Conservation (phyloP, 2,888 invertebrate genomes). For the Epistrophella euchroma region DNA sequence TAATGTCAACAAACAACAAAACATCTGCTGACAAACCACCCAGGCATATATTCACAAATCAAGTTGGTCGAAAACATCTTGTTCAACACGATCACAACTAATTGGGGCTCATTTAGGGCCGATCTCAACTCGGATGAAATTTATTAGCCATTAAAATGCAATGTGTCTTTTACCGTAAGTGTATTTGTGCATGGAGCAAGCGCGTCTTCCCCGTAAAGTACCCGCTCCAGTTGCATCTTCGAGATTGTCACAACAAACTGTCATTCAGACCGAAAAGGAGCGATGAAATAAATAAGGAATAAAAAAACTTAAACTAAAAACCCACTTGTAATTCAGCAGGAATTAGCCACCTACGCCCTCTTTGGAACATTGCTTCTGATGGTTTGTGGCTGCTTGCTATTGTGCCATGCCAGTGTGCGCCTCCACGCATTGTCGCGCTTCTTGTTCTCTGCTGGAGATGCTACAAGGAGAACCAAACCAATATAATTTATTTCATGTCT, state of each 20-base stretch:
- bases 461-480: conserved; percentile 44
- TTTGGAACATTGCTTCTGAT: conserved; percentile 59
- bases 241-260: conserved; percentile 68
- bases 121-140: conserved; percentile 47
- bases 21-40: conserved; percentile 61
- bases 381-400: conserved; percentile 35
- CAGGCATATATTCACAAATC: conserved; percentile 51
- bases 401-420: conserved; percentile 53
- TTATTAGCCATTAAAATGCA: conserved; percentile 64
- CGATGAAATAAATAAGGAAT: conserved; percentile 50
- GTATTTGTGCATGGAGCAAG: conserved; percentile 26
- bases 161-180: conserved; percentile 53
- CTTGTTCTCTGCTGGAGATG: conserved; percentile 50
- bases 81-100: conserved; percentile 63
- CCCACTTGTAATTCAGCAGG: conserved; percentile 52
- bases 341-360: conserved; percentile 60
- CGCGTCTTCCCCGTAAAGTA: conserved; percentile 1
- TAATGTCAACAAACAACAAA: conserved; percentile 38
- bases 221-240: conserved; percentile 55
- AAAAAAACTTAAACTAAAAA: conserved; percentile 43
- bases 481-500: conserved; percentile 65
- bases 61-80: conserved; percentile 56
- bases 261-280: conserved; percentile 52
- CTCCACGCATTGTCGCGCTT: conserved; percentile 42
- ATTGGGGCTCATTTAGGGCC: conserved; percentile 56